phyloP scores from a whole-genome alignment of 2,113 vertebrate genomes.

The Osmerus mordax region DNA sequence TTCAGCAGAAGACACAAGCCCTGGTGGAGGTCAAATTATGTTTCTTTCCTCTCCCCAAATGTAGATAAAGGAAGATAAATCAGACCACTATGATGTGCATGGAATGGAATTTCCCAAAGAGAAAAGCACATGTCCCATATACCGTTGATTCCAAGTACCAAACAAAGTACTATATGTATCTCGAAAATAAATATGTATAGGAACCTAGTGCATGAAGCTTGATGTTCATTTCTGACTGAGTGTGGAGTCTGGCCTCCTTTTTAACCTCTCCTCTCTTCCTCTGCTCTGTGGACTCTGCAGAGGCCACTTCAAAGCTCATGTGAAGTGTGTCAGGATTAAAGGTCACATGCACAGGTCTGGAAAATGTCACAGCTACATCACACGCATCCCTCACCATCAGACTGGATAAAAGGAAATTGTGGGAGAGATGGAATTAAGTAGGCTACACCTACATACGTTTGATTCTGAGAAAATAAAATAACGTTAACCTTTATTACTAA shows the following conservation, averaged over 20 bases:
- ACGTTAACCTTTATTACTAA: too few relatives aligned
- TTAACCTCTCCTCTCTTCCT: slow-evolving; percentile 38
- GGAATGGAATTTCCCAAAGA: not conserved
- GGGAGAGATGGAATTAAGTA: too few relatives aligned
- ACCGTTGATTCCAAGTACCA: not conserved
- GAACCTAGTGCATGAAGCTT: too few relatives aligned
- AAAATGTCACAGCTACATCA: slow-evolving; percentile 69
- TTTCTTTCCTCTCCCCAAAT: not conserved
- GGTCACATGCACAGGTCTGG: slow-evolving; percentile 48
- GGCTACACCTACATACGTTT: too few relatives aligned
- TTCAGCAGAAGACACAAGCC: not conserved
- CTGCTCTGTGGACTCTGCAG: slow-evolving; percentile 8
- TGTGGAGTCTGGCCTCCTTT: slow-evolving; percentile 24
- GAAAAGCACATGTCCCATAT: not conserved
- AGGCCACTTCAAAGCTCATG: slow-evolving; percentile 59
- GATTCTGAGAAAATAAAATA: too few relatives aligned
- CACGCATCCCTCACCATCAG: slow-evolving; percentile 36
- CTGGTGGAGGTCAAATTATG: not conserved
- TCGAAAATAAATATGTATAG: too few relatives aligned
- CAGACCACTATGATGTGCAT: too few relatives aligned
- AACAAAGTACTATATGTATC: slow-evolving; percentile 5
- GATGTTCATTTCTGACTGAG: slow-evolving; percentile 16
- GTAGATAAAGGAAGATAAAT: too few relatives aligned
- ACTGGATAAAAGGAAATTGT: slow-evolving; percentile 17
- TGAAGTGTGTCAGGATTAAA: slow-evolving; percentile 55